Evolutionary conservation across 2,113 vertebrate species (phyloP).

Genomic region (Thoracochromis brauschi): DNA sequence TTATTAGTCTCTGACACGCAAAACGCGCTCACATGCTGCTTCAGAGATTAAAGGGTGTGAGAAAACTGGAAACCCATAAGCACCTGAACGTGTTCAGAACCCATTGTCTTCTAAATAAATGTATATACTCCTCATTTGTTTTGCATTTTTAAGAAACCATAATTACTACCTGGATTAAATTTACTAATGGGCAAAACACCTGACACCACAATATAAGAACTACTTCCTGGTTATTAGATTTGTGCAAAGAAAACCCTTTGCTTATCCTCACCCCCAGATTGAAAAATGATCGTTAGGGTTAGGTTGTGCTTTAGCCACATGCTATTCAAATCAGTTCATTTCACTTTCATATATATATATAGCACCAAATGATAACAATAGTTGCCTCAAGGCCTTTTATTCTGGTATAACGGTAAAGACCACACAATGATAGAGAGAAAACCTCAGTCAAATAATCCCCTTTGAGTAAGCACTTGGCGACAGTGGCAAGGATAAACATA

Average conservation of each 20-base stretch:
- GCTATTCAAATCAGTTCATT: neutral
- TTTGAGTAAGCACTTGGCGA: neutral
- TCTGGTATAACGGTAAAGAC: neutral
- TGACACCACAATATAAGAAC: neutral
- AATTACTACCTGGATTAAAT: neutral
- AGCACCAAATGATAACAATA: neutral
- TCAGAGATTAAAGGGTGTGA: neutral
- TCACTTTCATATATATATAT: neutral
- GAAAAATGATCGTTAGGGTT: neutral
- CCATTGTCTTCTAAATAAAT: neutral
- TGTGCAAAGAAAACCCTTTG: neutral
- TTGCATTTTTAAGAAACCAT: neutral
- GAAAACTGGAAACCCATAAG: neutral
- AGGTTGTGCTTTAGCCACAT: neutral
- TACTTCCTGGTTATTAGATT: neutral
- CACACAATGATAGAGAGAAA: neutral
- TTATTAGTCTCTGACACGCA: conserved; percentile 14
- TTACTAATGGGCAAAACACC: neutral
- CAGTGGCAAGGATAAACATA: neutral
- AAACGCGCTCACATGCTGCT: neutral
- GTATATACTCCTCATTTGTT: neutral
- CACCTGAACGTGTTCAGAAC: neutral
- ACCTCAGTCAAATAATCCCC: neutral
- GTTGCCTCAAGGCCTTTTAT: neutral
- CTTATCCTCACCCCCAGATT: neutral